Evolutionary conservation across 2,888 invertebrate genomes (phyloP).

Genomic region (Esperia sulphurella): DNA sequence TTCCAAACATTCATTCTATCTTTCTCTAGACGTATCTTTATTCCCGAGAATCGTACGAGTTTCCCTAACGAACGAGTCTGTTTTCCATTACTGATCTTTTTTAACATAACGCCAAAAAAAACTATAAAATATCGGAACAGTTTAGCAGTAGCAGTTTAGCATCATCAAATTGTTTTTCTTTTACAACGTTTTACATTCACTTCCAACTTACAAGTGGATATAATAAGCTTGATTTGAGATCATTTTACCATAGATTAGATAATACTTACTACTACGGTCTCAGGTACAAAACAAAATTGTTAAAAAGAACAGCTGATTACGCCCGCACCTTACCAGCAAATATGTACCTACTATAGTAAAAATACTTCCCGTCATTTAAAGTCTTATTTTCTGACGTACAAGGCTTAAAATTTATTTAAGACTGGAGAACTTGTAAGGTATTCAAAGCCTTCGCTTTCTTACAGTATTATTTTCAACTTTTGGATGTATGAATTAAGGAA

Average conservation of each 20-base stretch:
- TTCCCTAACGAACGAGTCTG: no score
- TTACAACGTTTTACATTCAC: no score
- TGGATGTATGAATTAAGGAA: slow-evolving; percentile 15
- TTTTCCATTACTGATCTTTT: no score
- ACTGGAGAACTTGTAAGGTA: slow-evolving; percentile 12
- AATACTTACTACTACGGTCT: neutral
- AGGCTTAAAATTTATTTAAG: slow-evolving; percentile 15
- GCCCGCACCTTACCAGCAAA: slow-evolving; percentile 50
- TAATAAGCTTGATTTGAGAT: neutral
- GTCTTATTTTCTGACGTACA: slow-evolving; percentile 9
- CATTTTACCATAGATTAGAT: neutral
- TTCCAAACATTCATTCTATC: no score
- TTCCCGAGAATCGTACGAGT: no score
- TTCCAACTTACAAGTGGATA: no score
- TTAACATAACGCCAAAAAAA: no score
- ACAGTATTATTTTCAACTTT: slow-evolving; percentile 3
- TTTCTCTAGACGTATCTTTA: no score
- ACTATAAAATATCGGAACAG: no score
- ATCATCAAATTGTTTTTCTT: no score
- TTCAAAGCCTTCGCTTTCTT: neutral
- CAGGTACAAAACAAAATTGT: slow-evolving; percentile 21
- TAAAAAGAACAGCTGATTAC: slow-evolving; percentile 61
- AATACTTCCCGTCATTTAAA: slow-evolving; percentile 8
- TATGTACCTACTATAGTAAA: slow-evolving; percentile 37
- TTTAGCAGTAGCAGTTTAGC: no score